Conservation (phyloP, 2,797 vertebrate species). For the Esox lucius region DNA sequence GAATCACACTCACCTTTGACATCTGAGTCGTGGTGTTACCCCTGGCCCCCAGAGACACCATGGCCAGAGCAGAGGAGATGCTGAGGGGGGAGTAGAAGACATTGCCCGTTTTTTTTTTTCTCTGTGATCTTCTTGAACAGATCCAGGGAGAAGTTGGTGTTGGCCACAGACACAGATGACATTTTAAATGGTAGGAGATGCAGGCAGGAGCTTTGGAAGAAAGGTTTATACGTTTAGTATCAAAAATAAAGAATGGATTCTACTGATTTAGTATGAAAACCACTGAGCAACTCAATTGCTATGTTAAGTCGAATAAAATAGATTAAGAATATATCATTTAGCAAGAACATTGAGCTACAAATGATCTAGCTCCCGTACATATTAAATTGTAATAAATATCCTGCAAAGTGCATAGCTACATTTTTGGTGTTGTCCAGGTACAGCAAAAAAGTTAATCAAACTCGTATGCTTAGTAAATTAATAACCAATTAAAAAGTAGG, state of each 20-base stretch:
- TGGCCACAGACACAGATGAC: constrained; percentile 64
- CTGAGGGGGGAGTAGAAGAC: constrained; percentile 84
- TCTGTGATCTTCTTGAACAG: constrained; percentile 74
- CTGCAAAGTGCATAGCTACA: not conserved
- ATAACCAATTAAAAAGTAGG: not conserved
- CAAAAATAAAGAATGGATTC: too few species aligned
- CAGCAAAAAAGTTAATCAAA: not conserved
- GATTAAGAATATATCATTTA: not conserved
- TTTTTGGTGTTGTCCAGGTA: not conserved
- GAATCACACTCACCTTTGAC: constrained; percentile 70
- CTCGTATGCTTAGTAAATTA: not conserved
- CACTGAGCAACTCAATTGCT: too few species aligned
- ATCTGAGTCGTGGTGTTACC: constrained; percentile 83
- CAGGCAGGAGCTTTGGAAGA: constrained; percentile 3
- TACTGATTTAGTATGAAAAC: too few species aligned
- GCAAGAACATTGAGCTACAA: too few species aligned
- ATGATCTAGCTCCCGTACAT: not conserved
- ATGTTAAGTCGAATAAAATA: not conserved
- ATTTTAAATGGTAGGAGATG: constrained; percentile 30
- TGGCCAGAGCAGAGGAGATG: constrained; percentile 83
- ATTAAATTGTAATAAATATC: not conserved
- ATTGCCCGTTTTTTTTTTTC: constrained; percentile 59
- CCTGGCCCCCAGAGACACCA: constrained; percentile 81
- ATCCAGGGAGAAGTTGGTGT: constrained; percentile 72
- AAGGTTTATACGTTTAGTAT: not conserved